Evolutionary conservation across 2,113 vertebrate species (phyloP).

Genomic region (Sciurus niger): DNA sequence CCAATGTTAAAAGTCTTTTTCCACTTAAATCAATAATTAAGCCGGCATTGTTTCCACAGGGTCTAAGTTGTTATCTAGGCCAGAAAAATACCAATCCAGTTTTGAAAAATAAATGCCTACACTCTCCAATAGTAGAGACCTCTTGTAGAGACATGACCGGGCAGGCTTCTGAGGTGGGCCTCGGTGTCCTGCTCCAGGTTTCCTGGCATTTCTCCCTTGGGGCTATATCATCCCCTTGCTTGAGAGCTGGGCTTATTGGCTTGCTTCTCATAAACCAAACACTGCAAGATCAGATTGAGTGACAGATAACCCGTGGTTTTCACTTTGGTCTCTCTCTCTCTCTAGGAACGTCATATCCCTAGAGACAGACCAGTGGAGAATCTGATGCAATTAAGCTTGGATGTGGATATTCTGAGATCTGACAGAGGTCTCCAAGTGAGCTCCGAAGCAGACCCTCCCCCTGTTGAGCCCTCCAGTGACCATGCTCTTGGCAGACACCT

Average conservation of each 20-base stretch:
- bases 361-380: background rate
- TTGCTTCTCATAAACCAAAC: background rate
- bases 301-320: background rate
- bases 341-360: background rate
- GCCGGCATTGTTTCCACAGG: background rate
- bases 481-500: fast-evolving
- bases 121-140: too few species aligned
- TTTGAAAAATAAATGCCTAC: background rate
- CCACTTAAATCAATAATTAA: background rate
- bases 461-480: fast-evolving
- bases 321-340: background rate
- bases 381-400: fast-evolving
- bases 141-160: background rate
- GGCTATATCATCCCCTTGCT: background rate
- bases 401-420: background rate
- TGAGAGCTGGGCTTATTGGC: too few species aligned
- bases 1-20: background rate
- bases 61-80: background rate
- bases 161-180: background rate
- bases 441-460: background rate
- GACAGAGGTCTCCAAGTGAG: fast-evolving
- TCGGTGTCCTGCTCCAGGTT: background rate
- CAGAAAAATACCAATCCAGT: background rate
- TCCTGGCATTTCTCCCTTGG: background rate
- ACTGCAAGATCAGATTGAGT: background rate